phyloP scores from a whole-genome alignment of 2,113 vertebrate species.

The Synodontis membranacea region DNA sequence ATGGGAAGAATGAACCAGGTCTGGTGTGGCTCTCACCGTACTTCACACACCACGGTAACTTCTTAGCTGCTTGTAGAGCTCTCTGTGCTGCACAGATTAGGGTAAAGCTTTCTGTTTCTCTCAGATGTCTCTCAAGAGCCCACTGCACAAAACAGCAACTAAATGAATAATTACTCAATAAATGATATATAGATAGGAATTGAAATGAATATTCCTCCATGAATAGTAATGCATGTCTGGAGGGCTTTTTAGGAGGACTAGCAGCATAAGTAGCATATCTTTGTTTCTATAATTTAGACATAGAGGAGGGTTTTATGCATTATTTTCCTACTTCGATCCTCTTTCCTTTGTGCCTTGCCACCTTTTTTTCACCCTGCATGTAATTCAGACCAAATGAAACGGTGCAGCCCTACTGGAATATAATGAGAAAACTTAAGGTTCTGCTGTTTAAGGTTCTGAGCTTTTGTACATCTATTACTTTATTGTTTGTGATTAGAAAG shows the following conservation, averaged over 20 bases:
- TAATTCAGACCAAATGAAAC: slow-evolving; percentile 36
- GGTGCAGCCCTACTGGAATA: slow-evolving; percentile 16
- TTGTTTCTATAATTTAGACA: slow-evolving; percentile 41
- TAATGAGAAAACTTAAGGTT: slow-evolving; percentile 23
- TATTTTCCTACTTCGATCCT: slow-evolving; percentile 43
- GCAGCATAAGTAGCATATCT: slow-evolving; percentile 23
- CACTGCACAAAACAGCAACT: slow-evolving; percentile 62
- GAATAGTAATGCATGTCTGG: slow-evolving; percentile 45
- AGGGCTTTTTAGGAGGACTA: slow-evolving; percentile 39
- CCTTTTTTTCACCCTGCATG: slow-evolving; percentile 59
- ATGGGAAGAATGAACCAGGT: slow-evolving; percentile 20
- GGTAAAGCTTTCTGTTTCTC: slow-evolving; percentile 39
- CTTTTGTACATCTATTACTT: slow-evolving; percentile 10
- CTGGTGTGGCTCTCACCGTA: slow-evolving; percentile 1
- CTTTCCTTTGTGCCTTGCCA: slow-evolving; percentile 60
- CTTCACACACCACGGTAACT: slow-evolving; percentile 1
- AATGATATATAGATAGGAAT: slow-evolving; percentile 54
- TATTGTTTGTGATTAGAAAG: background rate
- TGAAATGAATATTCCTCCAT: slow-evolving; percentile 35
- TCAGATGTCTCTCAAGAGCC: slow-evolving; percentile 57
- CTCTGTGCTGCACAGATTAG: slow-evolving; percentile 42
- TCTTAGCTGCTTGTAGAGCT: slow-evolving; percentile 33
- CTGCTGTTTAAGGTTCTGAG: background rate
- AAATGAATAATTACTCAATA: slow-evolving; percentile 32
- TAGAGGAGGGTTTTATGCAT: slow-evolving; percentile 31